Evolutionary conservation across 2,888 invertebrate genomes (phyloP).

Genomic region (Onthophagus sagittarius): DNA sequence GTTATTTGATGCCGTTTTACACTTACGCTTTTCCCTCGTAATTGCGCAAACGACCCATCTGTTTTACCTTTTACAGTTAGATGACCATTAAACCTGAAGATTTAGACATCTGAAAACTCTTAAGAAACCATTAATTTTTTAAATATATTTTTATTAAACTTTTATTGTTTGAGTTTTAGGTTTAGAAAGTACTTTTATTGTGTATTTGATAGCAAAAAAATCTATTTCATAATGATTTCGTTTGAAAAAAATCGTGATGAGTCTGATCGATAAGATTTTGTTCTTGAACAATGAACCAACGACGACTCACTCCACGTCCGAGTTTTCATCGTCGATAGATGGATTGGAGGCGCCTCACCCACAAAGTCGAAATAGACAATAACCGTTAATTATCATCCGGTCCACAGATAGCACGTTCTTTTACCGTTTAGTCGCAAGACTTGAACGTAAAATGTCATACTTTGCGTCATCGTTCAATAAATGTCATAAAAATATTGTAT

Average conservation of each 20-base stretch:
- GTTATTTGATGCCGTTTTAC: not conserved
- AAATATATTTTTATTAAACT: too few relatives aligned
- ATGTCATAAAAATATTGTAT: slow-evolving; percentile 7
- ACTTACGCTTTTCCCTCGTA: not conserved
- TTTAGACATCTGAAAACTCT: not conserved
- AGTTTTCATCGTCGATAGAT: not conserved
- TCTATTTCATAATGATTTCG: not conserved
- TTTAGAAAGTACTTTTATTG: too few relatives aligned
- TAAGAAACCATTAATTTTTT: too few relatives aligned
- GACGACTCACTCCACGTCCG: not conserved
- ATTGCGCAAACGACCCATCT: not conserved
- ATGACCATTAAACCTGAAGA: not conserved
- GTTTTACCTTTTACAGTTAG: not conserved
- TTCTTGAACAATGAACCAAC: not conserved
- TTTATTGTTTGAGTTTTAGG: too few relatives aligned
- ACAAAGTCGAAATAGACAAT: not conserved
- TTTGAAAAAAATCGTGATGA: not conserved
- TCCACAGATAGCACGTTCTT: slow-evolving; percentile 2
- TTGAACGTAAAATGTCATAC: slow-evolving; percentile 9
- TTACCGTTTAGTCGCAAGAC: slow-evolving; percentile 1
- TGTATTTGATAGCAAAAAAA: not conserved
- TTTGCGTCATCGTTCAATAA: slow-evolving; percentile 12
- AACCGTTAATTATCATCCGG: slow-evolving; percentile 11
- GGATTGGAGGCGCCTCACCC: not conserved
- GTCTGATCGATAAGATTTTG: not conserved